phyloP scores from a whole-genome alignment of 2,113 vertebrate species.

The Pagrus major region DNA sequence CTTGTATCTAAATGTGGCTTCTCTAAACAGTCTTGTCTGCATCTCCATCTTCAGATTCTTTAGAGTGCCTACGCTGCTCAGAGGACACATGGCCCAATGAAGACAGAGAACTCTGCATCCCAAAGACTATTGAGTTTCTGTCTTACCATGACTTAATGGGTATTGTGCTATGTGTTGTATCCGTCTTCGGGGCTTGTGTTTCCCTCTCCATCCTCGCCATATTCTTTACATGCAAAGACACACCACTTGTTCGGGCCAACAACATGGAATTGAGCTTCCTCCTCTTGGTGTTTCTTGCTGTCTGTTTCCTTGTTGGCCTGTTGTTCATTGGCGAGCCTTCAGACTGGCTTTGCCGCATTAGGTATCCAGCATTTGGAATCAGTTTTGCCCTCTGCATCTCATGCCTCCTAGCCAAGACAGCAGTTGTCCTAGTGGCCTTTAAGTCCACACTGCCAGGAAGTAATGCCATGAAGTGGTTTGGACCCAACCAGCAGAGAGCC shows the following conservation, averaged over 20 bases:
- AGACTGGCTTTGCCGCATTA: conserved; percentile 74
- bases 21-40: conserved; percentile 17
- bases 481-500: conserved; percentile 70
- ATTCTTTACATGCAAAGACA: conserved; percentile 73
- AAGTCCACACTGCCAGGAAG: conserved; percentile 70
- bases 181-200: conserved; percentile 69
- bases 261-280: conserved; percentile 77
- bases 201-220: conserved; percentile 68
- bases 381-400: conserved; percentile 77
- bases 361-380: conserved; percentile 76
- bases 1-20: not conserved
- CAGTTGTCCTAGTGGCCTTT: conserved; percentile 75
- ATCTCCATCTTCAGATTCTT: conserved; percentile 72
- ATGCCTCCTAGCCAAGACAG: conserved; percentile 76
- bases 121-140: conserved; percentile 77
- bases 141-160: conserved; percentile 80
- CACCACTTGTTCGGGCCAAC: conserved; percentile 74
- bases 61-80: conserved; percentile 78
- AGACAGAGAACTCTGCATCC: conserved; percentile 71
- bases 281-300: conserved; percentile 69
- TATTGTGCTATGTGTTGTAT: conserved; percentile 70
- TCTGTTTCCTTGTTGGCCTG: conserved; percentile 71
- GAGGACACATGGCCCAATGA: conserved; percentile 77
- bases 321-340: conserved; percentile 74
- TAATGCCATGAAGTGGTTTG: conserved; percentile 75